Percentiles rank a stretch among this genome's conserved stretches.
Evolutionary conservation across 2,113 vertebrate species (phyloP).

Genomic region (Elachura formosa): DNA sequence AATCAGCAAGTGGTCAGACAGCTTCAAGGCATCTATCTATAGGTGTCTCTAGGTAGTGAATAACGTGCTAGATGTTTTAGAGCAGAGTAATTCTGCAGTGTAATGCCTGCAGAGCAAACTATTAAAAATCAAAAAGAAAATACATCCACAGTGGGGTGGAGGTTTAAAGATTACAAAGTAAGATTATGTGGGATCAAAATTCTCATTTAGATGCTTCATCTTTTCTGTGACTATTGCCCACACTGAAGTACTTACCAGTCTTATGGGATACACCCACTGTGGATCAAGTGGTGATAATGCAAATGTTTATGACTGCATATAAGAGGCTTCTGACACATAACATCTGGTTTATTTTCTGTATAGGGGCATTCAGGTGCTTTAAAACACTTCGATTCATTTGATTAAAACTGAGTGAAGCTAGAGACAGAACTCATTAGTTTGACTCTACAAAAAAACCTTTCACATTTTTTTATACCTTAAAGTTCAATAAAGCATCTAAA

Average conservation of each 20-base stretch:
- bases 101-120: background rate
- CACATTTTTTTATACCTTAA: background rate
- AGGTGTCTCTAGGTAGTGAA: background rate
- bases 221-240: background rate
- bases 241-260: background rate
- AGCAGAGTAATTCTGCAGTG: background rate
- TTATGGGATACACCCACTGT: background rate
- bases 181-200: background rate
- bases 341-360: background rate
- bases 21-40: background rate
- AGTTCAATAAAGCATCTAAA: constrained; percentile 25
- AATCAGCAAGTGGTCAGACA: background rate
- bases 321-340: background rate
- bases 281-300: background rate
- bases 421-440: background rate
- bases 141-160: background rate
- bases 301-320: constrained; percentile 12
- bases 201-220: background rate
- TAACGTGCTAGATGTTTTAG: background rate
- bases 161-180: background rate
- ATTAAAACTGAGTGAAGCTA: constrained; percentile 22
- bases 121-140: background rate
- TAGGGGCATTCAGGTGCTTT: constrained; percentile 5
- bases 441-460: constrained; percentile 12
- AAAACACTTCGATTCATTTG: constrained; percentile 18